Evolutionary conservation across 2,113 vertebrate species (phyloP).

Genomic region (Rousettus leschenaultii): DNA sequence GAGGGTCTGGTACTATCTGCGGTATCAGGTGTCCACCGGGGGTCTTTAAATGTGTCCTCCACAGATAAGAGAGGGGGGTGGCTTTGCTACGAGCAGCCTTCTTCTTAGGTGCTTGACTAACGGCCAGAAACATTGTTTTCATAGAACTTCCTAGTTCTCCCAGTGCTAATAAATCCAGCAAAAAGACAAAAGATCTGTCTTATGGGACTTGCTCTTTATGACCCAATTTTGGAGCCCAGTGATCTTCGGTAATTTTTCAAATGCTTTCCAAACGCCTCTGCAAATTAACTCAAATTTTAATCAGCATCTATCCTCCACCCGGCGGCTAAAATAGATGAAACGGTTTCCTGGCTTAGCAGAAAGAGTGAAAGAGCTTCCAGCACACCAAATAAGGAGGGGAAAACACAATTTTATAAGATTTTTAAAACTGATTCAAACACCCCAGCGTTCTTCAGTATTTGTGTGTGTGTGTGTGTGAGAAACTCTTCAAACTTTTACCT

Average conservation of each 20-base stretch:
- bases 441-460: neutral
- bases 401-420: neutral
- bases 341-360: neutral
- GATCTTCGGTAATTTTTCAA: constrained; percentile 48
- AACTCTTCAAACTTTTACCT: neutral
- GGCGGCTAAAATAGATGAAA: neutral
- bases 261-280: neutral
- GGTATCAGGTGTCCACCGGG: too few species aligned
- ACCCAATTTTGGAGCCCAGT: neutral
- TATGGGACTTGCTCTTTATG: neutral
- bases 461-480: neutral
- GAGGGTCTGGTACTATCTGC: neutral
- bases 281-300: constrained; percentile 41
- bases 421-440: neutral
- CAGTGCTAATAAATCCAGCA: neutral
- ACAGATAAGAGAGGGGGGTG: neutral
- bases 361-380: neutral
- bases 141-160: neutral
- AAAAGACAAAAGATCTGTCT: neutral
- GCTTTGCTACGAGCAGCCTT: neutral
- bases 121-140: neutral
- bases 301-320: neutral
- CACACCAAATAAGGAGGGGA: neutral
- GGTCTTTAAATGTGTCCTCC: too few species aligned
- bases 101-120: neutral